Evolutionary conservation across 1,140 invertebrate species (phyloP), one percentile per base, ranked within the genome.

Genomic region (Formica exsecta): DNA sequence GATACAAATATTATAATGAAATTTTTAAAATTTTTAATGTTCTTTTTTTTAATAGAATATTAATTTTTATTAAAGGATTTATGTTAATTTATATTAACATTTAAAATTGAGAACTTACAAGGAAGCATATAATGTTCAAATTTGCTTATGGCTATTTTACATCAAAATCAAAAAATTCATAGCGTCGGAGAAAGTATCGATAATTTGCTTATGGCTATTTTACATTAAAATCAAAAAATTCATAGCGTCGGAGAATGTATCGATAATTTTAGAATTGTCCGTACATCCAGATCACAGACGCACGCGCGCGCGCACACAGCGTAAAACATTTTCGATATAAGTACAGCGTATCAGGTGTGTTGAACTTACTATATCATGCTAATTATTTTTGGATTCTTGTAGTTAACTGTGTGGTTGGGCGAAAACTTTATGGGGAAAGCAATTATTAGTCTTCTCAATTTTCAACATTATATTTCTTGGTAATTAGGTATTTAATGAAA

Each of bases 371-470:
- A 70, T 70, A 64, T 70, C 64, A 70, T 57, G 65, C 57, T 44
- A 54, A 70, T 80, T 70, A 80, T 51, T 48, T 3, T 44, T 79
- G 76, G 13, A 79, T 79, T 80, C 64, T 80, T 70, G 65, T 22
- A 80, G 77, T 80, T 80, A 57, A 41, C 51, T 68, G 48, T 80
- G 77, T 80, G 77, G 64, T 80, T 70, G 44, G 44, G 22, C 64
- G 64, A 80, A 80, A 80, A 80, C 77, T 80, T 80, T 70, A 70
- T 57, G 77, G 22, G 51, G 22, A 68, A 80, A 32, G 77, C 77
- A 70, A 80, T 80, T 80, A 80, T 80, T 80, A 80, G 77, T 54
- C 77, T 80, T 80, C 48, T 80, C 64, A 80, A 80, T 80, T 80
- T 80, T 80, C 77, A 51, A 36, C 64, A 70, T 59, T 70, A 65